Base-by-base conservation (phyloP, 2,113 vertebrate genomes). In the Phalacrocorax pelagicus region DNA sequence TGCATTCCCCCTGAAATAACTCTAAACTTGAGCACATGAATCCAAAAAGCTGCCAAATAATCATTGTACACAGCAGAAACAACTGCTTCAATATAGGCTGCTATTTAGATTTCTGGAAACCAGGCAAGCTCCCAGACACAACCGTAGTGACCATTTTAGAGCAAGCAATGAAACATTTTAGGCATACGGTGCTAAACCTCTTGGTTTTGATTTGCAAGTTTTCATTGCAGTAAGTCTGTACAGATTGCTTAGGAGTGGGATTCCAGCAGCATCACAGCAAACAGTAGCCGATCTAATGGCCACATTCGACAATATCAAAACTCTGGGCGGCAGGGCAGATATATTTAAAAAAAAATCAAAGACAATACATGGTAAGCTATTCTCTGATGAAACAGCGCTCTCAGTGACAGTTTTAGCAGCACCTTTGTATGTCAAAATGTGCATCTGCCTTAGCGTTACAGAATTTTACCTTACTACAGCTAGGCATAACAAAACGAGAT, bases 291-390 rank as follows among this genome's bases (percentile, higher is more conserved):
- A 12, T 20, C 46, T 36, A 22, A 67, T 32, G 46, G 24, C 30
- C 22, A 32, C 22, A 18, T 44, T 24, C 40, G 61, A 34, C 21
- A 46, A 5, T 20, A 47, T 38, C 82, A 52, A 69, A 74, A n/a
- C 17, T 63, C 5, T 0, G 4, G 13, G 4, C 3, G 0, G 0
- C 8, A 8, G 5, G 4, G 0, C 0, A 8, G 9, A 5, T 24
- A 7, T 40, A 47, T 30, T 47, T 15, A 58, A 71, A 52, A 71
- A 52, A 42, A 49, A 36, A 51, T 29, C 3, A 34, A 42, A 71
- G 30, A 49, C 79, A 61, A 46, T 36, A 23, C 2, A 1, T 47
- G 14, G 12, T 55, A 80, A 88, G 13, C 19, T 22, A 21, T 15
- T 70, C 42, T 46, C 15, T 70, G 32, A 26, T 49, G 32, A 81